A percentile compares a stretch with the other conserved stretches of the same genome.
Conservation (phyloP, 2,113 vertebrate species). For the Crocuta crocuta region DNA sequence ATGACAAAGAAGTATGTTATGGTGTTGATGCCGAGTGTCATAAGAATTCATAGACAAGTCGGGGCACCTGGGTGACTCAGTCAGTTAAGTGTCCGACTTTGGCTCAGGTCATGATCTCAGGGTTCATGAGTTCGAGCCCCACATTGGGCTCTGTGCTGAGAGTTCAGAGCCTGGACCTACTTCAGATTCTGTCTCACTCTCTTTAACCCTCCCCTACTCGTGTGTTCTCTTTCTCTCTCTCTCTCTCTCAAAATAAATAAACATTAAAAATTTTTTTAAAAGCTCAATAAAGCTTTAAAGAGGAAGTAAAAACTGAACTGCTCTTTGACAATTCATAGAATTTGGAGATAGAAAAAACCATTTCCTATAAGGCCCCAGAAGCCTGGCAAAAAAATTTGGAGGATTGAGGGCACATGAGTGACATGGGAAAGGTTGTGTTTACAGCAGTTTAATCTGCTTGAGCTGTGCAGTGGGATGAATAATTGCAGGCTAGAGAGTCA, state of each 20-base stretch:
- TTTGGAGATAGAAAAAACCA: not conserved
- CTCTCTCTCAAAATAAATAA: no score
- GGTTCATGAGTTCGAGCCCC: no score
- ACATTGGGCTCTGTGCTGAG: no score
- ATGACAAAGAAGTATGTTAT: not conserved
- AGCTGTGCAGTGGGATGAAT: not conserved
- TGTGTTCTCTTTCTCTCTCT: no score
- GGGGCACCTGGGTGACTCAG: not conserved
- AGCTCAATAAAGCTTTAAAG: not conserved
- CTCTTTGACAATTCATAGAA: not conserved
- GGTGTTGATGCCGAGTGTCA: not conserved
- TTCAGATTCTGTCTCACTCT: no score
- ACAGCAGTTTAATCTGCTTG: constrained; percentile 7
- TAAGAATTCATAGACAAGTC: not conserved
- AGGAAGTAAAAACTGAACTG: not conserved
- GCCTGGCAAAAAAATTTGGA: not conserved
- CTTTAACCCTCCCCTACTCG: no score
- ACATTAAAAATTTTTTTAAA: not conserved
- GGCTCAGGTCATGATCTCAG: no score
- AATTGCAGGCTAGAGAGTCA: not conserved
- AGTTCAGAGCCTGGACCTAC: no score
- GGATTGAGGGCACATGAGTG: not conserved
- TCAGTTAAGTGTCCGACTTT: no score
- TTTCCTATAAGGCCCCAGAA: not conserved
- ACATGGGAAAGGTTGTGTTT: not conserved